These are phyloP conservation scores for Anadara kagoshimensis DNA, from an alignment of 1,140 invertebrate species.

Conservation along the genomic window DNA sequence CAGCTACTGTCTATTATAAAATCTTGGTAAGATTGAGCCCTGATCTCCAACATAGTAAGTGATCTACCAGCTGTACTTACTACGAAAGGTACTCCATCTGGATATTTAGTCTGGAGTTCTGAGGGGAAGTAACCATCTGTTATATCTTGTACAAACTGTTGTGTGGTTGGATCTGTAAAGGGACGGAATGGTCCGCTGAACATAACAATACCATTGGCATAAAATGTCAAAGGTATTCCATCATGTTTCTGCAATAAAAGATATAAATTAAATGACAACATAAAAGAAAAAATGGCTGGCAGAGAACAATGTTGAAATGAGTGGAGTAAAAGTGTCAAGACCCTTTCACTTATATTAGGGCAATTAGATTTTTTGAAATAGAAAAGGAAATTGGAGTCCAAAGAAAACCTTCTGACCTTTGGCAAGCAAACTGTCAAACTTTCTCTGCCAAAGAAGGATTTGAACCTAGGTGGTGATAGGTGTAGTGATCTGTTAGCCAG, in stretches of 20 bases:
- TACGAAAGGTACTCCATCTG: constrained; percentile 77
- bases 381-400: too few species aligned
- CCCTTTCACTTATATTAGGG: too few species aligned
- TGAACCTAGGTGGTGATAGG: too few species aligned
- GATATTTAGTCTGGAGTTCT: constrained; percentile 76
- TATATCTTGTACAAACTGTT: constrained; percentile 76
- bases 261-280: background rate
- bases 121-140: constrained; percentile 79
- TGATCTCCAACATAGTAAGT: too few species aligned
- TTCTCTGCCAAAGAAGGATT: too few species aligned
- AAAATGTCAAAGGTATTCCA: constrained; percentile 76
- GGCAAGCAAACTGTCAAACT: too few species aligned
- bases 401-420: too few species aligned
- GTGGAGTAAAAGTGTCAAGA: too few species aligned
- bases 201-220: constrained; percentile 77
- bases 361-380: too few species aligned
- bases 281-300: background rate
- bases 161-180: constrained; percentile 73
- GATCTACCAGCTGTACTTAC: constrained; percentile 61
- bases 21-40: too few species aligned
- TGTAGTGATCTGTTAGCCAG: too few species aligned
- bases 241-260: constrained; percentile 70
- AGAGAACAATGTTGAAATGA: background rate
- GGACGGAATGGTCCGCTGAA: constrained; percentile 75
- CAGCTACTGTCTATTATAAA: too few species aligned